Percentiles rank a stretch among this genome's conserved stretches.
phyloP scores from a whole-genome alignment of 2,888 invertebrate genomes.

The Hydropsyche betteni region DNA sequence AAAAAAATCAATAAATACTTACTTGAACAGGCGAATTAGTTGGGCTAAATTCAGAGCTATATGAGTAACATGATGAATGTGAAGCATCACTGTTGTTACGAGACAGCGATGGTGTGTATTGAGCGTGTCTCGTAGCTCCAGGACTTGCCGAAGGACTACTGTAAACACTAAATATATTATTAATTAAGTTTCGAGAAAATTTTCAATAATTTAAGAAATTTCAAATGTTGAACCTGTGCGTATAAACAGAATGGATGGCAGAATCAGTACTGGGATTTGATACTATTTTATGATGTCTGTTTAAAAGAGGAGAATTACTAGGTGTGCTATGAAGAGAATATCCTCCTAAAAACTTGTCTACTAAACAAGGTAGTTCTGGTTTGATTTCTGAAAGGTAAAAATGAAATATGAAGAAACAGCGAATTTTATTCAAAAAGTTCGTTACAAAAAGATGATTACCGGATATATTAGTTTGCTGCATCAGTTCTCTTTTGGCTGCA shows the following conservation, averaged over 20 bases:
- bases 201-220: background rate
- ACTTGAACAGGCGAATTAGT: constrained; percentile 90
- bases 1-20: constrained; percentile 42
- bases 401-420: background rate
- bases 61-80: constrained; percentile 88
- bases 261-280: constrained; percentile 89
- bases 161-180: constrained; percentile 66
- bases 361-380: constrained; percentile 65
- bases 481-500: constrained; percentile 46
- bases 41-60: constrained; percentile 84
- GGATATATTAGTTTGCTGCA: constrained; percentile 39
- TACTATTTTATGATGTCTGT: constrained; percentile 74
- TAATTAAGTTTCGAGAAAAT: constrained; percentile 10
- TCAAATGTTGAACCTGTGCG: constrained; percentile 63
- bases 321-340: constrained; percentile 72
- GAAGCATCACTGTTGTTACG: constrained; percentile 92
- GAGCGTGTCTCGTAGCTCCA: constrained; percentile 82
- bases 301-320: constrained; percentile 74
- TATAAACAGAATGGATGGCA: constrained; percentile 84
- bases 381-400: constrained; percentile 59
- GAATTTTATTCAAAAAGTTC: background rate
- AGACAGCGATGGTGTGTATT: constrained; percentile 83
- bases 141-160: constrained; percentile 89
- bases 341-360: constrained; percentile 71
- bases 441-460: background rate